Base-by-base conservation (phyloP, 2,888 invertebrate species). In the Spialia ferax region DNA sequence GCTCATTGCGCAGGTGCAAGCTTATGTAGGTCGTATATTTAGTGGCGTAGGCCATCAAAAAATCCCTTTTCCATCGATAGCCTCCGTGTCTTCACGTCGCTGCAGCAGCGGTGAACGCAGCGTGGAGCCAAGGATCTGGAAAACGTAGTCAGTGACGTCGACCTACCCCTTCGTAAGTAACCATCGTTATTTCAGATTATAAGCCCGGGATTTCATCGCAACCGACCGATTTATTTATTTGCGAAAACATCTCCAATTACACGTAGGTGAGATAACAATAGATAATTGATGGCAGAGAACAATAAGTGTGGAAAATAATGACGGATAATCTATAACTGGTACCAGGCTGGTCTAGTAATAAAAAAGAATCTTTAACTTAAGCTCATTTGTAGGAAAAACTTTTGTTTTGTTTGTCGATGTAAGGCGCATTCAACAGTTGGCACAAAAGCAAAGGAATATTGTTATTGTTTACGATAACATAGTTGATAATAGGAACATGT, bases 1-100 rank as follows among this genome's bases (percentile, higher is more conserved):
- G 59, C 52, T 35, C 38, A 57, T 65, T 65, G 65, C 59, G 65
- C 59, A 65, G 50, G 52, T 50, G 65, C 65, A 65, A 52, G 57
- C 55, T 20, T 63, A 56, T 56, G n/a, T 63, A 63, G 35, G 35
- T 35, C 35, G 35, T 35, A 55, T 55, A 55, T 55, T 45, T 32
- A 56, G 18, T n/a, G 11, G 15, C 42, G 55, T 29, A 42, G 20
- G 29, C 45, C 64, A 48, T 64, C 35, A 48, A 64, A 57, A 55
- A 15, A 57, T 57, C 35, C 48, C 32, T 48, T 64, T 64, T 48
- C 45, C 55, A 48, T 63, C 45, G 45, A 55, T 56, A 63, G 55
- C 56, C 5, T 56, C 22, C n/a, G 57, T 1, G 15, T 23, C 22
- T 56, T 48, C n/a, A 29, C 32, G 56, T 22, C 23, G 42, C 29